phyloP scores from a whole-genome alignment of 2,113 vertebrate species.

The Neotoma lepida region DNA sequence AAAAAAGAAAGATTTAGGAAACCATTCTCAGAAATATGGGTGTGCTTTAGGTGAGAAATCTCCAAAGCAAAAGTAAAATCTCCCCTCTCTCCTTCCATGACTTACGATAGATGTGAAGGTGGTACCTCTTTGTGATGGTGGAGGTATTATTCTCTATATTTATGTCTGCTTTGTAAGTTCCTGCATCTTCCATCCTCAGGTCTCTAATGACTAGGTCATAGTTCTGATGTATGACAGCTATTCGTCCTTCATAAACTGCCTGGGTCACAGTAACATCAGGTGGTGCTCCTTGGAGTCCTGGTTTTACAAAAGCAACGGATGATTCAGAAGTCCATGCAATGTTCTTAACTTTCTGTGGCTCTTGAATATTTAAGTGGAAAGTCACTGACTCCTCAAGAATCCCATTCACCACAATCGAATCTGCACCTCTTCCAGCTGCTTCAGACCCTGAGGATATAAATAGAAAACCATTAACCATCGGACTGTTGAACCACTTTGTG shows the following conservation, averaged over 20 bases:
- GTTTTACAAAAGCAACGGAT: conserved; percentile 39
- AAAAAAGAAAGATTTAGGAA: conserved; percentile 4
- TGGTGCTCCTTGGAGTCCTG: not conserved
- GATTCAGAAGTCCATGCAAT: conserved; percentile 68
- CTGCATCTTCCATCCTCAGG: conserved; percentile 69
- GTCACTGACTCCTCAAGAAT: conserved; percentile 65
- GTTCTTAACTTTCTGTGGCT: not conserved
- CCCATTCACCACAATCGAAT: not conserved
- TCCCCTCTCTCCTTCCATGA: not conserved
- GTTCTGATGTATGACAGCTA: conserved; percentile 35
- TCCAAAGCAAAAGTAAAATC: conserved; percentile 20
- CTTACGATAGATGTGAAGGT: conserved; percentile 74
- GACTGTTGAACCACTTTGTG: not conserved
- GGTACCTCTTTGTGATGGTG: conserved; percentile 44
- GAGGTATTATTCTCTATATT: rapidly evolving
- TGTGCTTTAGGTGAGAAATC: not conserved
- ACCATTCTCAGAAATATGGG: not conserved
- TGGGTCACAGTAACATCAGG: not conserved
- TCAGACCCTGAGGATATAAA: conserved; percentile 61
- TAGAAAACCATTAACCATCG: not conserved
- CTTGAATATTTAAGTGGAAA: conserved; percentile 59
- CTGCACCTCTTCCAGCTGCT: conserved; percentile 11
- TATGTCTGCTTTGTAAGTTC: conserved; percentile 68
- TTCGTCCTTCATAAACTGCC: conserved; percentile 49
- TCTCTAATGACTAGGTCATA: conserved; percentile 65